Conservation (phyloP, 1,140 invertebrate genomes). For the Melitaea cinxia region DNA sequence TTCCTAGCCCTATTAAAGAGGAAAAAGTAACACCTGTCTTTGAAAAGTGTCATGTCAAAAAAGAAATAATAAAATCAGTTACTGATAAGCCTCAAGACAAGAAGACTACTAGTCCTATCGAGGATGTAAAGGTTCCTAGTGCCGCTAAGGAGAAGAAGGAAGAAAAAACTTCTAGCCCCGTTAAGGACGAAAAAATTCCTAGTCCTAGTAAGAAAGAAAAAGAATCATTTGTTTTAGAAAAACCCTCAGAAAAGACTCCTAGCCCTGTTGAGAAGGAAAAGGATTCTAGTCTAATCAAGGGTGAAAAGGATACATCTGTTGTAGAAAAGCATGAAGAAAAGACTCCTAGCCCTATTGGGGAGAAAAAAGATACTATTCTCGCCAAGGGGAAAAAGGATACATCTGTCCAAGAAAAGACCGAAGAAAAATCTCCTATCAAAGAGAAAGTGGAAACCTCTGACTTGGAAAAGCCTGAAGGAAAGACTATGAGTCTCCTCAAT, state of each 20-base stretch:
- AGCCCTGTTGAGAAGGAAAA: too few species aligned
- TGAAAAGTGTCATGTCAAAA: not conserved
- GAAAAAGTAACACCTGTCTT: too few species aligned
- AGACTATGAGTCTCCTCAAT: not conserved
- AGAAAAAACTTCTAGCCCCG: constrained; percentile 21
- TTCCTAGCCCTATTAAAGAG: not conserved
- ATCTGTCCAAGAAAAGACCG: not conserved
- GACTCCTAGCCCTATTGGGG: not conserved
- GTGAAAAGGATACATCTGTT: not conserved
- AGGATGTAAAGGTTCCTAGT: too few species aligned
- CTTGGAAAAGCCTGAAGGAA: not conserved
- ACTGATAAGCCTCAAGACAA: too few species aligned
- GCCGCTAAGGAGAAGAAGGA: too few species aligned
- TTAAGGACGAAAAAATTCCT: not conserved
- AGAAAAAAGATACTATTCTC: too few species aligned
- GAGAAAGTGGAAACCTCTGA: not conserved
- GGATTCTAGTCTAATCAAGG: too few species aligned
- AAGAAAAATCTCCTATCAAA: not conserved
- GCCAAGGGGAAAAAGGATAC: not conserved
- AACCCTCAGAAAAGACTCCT: not conserved
- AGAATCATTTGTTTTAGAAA: not conserved
- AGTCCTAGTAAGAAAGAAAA: not conserved
- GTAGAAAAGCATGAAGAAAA: not conserved
- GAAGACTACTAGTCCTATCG: not conserved
- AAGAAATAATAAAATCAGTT: too few species aligned